Base-by-base conservation (phyloP, 2,888 invertebrate genomes). In the Trachelus stipa region DNA sequence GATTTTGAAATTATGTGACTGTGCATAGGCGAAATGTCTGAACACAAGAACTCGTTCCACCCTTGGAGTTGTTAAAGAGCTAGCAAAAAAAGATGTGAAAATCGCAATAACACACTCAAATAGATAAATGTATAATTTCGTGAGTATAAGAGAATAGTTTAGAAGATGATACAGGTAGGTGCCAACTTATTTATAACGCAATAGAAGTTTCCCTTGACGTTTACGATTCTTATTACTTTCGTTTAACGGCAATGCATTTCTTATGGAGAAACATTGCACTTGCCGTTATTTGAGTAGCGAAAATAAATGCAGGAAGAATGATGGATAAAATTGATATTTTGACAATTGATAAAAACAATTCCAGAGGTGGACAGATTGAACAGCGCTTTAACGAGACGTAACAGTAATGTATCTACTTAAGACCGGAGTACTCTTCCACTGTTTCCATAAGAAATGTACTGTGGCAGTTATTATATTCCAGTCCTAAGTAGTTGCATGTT, bases 391-490 rank as follows among this genome's bases (percentile, higher is more conserved):
- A 11, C 31, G 31, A 71, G 31, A 31, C 15, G 34, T 15, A 71
- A 71, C 31, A 71, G 71, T 31, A 33, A 85, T 85, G 85, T 83
- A 84, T 77, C 86, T 89, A 89, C 89, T 89, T 89, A 89, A 82
- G 89, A 89, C 88, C 85, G 88, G 88, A 88, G 81, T 83, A 82
- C 79, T 73, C 75, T 81, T 79, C 40, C 75, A 79, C 76, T 81
- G 78, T 87, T 84, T 86, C 91, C 91, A 91, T 91, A 91, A 91
- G 91, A 91, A 91, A 90, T 91, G 91, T 91, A 90, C 84, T 85
- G 85, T 85, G 85, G 82, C 81, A 84, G 80, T 86, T 77, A 80
- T 80, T 84, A 80, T 83, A 84, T 87, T 88, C 88, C 87, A 90
- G 87, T 89, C 89, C 86, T 88, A 88, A 88, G 91, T 90, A 91